Base-by-base conservation (phyloP, 2,888 invertebrate genomes). In the Chrysotoxum bicinctum region DNA sequence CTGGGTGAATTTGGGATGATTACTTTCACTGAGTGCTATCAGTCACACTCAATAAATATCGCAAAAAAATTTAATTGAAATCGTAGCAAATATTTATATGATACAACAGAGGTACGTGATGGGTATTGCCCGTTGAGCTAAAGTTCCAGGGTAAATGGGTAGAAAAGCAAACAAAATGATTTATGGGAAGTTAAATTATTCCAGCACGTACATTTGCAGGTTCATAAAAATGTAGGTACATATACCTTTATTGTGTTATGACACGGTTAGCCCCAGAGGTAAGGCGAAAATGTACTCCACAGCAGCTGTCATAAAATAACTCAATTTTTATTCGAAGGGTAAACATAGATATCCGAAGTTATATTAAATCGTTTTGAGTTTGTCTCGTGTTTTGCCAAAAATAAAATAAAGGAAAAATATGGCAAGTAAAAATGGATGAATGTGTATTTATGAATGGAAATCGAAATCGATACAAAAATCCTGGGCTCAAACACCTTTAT, bases 111-210 rank as follows among this genome's bases (percentile, higher is more conserved):
- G 16, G 43, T 8, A 7, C 43, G 2, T 43, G n/a, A n/a, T n/a
- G 40, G 6, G n/a, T 3, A 16, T 10, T 14, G 48, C 10, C n/a
- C n/a, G n/a, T n/a, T n/a, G n/a, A n/a, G n/a, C n/a, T n/a, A n/a
- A n/a, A n/a, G n/a, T n/a, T n/a, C n/a, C 9, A 14, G 14, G n/a
- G 14, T 7, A 48, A 7, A 14, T 23, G 48, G 26, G 1, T 50
- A n/a, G 50, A 50, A 14, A 19, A 32, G 21, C 14, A 45, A 26
- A 35, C 10, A 50, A 66, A 48, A 66, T 66, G 66, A 50, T 66
- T 66, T 66, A 66, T 66, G 66, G 35, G 48, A 50, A n/a, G 4
- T 64, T 66, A 66, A 66, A 66, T 50, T 66, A 66, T 66, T 66
- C 50, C 19, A 32, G 50, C 35, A 48, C 48, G 48, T 66, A 19